phyloP scores from a whole-genome alignment of 2,113 vertebrate species.

The Tragelaphus buxtoni region DNA sequence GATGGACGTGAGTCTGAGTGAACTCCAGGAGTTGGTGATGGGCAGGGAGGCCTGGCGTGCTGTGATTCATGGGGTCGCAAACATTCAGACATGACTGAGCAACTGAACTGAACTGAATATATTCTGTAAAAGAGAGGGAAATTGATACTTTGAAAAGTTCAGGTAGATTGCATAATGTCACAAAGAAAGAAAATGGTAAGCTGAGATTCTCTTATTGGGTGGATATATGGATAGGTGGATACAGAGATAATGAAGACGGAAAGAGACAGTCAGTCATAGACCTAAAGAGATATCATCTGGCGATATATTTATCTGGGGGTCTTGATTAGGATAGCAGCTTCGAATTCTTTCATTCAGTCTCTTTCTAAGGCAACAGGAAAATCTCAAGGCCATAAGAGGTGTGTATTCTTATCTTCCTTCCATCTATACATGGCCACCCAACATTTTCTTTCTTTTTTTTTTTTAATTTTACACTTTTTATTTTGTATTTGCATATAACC shows the following conservation, averaged over 20 bases:
- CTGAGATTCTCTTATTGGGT: neutral
- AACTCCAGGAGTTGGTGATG: no score
- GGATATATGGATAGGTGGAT: neutral
- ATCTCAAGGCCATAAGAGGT: neutral
- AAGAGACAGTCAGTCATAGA: neutral
- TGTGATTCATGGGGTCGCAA: no score
- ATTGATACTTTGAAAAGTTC: neutral
- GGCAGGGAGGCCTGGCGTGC: no score
- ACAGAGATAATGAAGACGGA: neutral
- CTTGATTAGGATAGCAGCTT: neutral
- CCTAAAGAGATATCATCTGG: neutral
- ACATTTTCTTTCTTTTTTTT: neutral
- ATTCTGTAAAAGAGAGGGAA: neutral
- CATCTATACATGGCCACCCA: neutral
- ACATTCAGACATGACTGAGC: no score
- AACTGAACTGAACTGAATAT: neutral
- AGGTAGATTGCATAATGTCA: neutral
- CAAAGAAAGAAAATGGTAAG: neutral
- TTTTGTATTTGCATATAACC: neutral
- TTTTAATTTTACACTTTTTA: neutral
- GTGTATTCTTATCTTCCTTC: neutral
- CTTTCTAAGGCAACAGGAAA: neutral
- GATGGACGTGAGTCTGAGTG: no score
- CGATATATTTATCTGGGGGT: neutral
- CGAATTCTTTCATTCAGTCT: neutral